A percentile compares a stretch with the other conserved stretches of the same genome.
These are phyloP conservation scores for Tachysurus fulvidraco DNA, from an alignment of 2,113 vertebrate genomes.

Conservation along the genomic window DNA sequence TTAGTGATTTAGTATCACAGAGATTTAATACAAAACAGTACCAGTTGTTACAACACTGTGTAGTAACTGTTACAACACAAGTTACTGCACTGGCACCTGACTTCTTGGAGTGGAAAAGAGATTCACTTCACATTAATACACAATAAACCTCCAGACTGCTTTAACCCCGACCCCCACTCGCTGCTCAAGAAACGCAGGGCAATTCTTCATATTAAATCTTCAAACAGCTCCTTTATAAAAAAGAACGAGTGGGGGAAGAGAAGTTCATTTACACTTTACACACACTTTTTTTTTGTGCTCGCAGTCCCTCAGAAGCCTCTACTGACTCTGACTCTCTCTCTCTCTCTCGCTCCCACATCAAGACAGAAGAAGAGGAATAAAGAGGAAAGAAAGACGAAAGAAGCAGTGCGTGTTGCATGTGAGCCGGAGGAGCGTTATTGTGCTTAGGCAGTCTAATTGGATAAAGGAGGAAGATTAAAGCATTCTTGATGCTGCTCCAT, in stretches of 20 bases:
- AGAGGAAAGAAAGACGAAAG: slow-evolving; percentile 53
- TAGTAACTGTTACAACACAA: neutral
- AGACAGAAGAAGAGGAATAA: slow-evolving; percentile 40
- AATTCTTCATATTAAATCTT: slow-evolving; percentile 73
- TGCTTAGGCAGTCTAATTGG: slow-evolving; percentile 81
- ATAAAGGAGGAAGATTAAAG: slow-evolving; percentile 82
- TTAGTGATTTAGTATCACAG: neutral
- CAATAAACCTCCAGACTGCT: slow-evolving; percentile 42
- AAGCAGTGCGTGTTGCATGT: slow-evolving; percentile 62
- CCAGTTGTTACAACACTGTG: neutral
- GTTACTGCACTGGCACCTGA: neutral
- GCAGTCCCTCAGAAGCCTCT: slow-evolving; percentile 69
- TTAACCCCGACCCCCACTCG: neutral
- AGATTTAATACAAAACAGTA: neutral
- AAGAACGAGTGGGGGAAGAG: slow-evolving; percentile 61
- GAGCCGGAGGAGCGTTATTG: slow-evolving; percentile 67
- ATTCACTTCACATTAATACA: slow-evolving; percentile 56
- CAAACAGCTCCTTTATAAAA: slow-evolving; percentile 75
- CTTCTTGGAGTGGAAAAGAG: neutral
- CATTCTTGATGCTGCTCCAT: slow-evolving; percentile 73
- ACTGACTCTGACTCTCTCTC: slow-evolving; percentile 64
- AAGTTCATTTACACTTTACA: slow-evolving; percentile 78
- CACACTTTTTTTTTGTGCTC: slow-evolving; percentile 70
- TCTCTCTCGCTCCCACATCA: neutral
- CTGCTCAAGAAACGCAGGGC: slow-evolving; percentile 55